Evolutionary conservation across 2,797 vertebrate genomes (phyloP).

Genomic region (Melanotaenia nigrans): DNA sequence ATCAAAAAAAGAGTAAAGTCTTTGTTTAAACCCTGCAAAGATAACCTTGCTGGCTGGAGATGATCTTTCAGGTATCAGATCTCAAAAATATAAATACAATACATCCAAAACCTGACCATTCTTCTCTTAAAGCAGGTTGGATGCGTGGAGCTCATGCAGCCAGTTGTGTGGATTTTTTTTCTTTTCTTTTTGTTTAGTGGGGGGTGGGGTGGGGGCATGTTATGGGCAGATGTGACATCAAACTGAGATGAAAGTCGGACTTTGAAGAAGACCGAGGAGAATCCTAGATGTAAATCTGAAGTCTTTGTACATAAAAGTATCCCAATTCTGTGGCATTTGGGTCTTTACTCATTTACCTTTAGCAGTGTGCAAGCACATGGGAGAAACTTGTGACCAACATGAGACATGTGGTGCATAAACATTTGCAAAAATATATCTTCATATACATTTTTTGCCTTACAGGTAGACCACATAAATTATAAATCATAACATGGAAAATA

Average conservation of each 20-base stretch:
- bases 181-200: constrained; percentile 54
- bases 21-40: constrained; percentile 62
- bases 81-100: constrained; percentile 46
- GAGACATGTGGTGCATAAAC: constrained; percentile 45
- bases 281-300: constrained; percentile 47
- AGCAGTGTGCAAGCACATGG: constrained; percentile 58
- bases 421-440: constrained; percentile 79
- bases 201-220: constrained; percentile 3
- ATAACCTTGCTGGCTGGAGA: constrained; percentile 47
- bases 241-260: constrained; percentile 51
- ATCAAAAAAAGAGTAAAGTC: constrained; percentile 59
- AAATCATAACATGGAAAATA: constrained; percentile 65
- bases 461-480: constrained; percentile 71
- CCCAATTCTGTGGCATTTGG: constrained; percentile 36
- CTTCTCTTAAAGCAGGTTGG: constrained; percentile 22
- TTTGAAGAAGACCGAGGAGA: constrained; percentile 62
- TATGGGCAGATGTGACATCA: constrained; percentile 75
- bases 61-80: constrained; percentile 30
- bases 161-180: background rate
- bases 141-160: constrained; percentile 42
- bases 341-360: constrained; percentile 35
- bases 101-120: constrained; percentile 30
- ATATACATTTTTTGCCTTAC: constrained; percentile 59
- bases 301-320: constrained; percentile 60
- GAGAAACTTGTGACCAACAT: constrained; percentile 34